phyloP scores from a whole-genome alignment of 2,113 vertebrate species.

The Bolborhynchus lineola region DNA sequence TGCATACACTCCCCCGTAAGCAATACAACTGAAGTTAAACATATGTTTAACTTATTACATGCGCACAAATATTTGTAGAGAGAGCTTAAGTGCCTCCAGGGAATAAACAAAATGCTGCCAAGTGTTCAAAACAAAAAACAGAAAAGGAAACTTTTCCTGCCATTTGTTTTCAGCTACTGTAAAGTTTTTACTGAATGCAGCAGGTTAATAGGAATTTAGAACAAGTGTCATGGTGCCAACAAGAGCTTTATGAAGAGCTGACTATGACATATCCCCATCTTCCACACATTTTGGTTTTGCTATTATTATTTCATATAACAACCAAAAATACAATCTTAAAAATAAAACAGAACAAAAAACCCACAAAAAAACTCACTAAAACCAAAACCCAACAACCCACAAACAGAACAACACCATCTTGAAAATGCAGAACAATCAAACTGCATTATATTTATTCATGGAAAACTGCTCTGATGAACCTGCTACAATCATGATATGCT shows the following conservation, averaged over 20 bases:
- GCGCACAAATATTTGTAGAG: background rate
- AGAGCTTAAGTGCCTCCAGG: background rate
- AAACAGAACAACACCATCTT: background rate
- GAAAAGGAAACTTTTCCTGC: background rate
- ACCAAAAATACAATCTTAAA: background rate
- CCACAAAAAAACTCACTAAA: background rate
- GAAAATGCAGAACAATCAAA: background rate
- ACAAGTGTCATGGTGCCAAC: background rate
- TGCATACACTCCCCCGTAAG: background rate
- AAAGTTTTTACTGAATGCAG: background rate
- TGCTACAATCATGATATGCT: background rate
- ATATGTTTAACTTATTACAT: background rate
- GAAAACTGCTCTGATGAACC: background rate
- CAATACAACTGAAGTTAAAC: background rate
- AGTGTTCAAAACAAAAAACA: background rate
- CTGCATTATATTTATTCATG: background rate
- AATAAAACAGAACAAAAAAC: background rate
- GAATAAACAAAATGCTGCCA: constrained; percentile 18
- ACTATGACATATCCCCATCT: background rate
- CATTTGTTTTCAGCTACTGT: background rate
- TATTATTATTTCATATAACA: background rate
- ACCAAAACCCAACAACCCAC: background rate
- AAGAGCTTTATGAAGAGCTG: background rate
- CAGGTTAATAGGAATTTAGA: background rate
- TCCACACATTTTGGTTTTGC: accelerated